A percentile compares a stretch with the other conserved stretches of the same genome.
phyloP scores from a whole-genome alignment of 2,113 vertebrate species.

The Lophotis ruficrista region DNA sequence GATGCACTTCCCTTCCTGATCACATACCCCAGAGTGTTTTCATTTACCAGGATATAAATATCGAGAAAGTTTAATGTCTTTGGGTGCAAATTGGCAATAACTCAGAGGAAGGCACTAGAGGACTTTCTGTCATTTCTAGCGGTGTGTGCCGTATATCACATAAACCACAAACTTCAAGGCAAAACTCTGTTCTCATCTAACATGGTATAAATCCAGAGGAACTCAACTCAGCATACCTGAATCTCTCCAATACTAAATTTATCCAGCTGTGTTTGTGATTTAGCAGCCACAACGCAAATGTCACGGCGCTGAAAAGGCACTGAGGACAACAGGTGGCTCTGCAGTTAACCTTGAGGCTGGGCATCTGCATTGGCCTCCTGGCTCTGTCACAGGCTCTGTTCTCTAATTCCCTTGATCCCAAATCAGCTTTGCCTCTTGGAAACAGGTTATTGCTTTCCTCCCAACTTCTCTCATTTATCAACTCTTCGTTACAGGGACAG shows the following conservation, averaged over 20 bases:
- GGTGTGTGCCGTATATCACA: not conserved
- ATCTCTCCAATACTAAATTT: not conserved
- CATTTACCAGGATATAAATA: constrained; percentile 2
- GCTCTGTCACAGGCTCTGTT: not conserved
- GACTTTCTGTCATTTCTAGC: not conserved
- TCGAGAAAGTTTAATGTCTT: not conserved
- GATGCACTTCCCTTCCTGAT: not conserved
- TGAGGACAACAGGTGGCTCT: not conserved
- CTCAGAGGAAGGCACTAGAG: not conserved
- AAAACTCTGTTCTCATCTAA: not conserved
- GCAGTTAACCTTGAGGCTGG: not conserved
- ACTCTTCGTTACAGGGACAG: not conserved
- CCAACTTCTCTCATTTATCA: not conserved
- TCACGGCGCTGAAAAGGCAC: not conserved
- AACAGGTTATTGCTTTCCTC: not conserved
- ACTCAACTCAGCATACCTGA: not conserved
- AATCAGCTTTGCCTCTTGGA: not conserved
- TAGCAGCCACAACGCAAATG: not conserved
- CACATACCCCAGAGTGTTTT: not conserved
- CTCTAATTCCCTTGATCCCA: not conserved
- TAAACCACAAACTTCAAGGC: constrained; percentile 7
- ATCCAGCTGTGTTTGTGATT: not conserved
- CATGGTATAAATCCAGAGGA: constrained; percentile 2
- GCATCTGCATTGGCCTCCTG: not conserved
- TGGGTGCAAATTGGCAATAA: constrained; percentile 3